Conservation (phyloP, 2,888 invertebrate genomes). For the Dynastes hyllus region DNA sequence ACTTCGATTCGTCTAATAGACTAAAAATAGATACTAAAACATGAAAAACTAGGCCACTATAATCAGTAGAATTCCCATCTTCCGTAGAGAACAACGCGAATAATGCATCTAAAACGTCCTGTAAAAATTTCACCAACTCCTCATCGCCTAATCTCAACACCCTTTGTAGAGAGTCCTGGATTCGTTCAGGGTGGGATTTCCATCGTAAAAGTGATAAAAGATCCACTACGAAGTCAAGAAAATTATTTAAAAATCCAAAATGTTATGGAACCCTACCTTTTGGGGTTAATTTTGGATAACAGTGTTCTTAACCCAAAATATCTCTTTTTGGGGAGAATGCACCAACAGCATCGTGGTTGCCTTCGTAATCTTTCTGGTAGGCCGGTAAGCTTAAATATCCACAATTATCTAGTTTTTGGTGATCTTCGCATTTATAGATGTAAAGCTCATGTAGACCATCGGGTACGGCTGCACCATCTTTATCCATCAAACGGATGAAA, state of each 20-base stretch:
- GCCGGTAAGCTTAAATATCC: conserved; percentile 80
- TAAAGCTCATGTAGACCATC: conserved; percentile 93
- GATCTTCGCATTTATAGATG: conserved; percentile 94
- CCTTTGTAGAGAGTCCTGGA: conserved; percentile 88
- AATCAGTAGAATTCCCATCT: conserved; percentile 90
- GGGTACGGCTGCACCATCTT: conserved; percentile 90
- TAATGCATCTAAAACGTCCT: conserved; percentile 94
- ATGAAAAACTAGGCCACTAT: conserved; percentile 93
- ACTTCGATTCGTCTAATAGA: conserved; percentile 90
- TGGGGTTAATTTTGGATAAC: conserved; percentile 93
- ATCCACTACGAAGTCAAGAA: conserved; percentile 76
- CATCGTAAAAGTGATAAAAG: conserved; percentile 91
- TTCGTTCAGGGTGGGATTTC: conserved; percentile 91
- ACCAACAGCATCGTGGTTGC: conserved; percentile 73
- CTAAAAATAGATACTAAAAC: conserved; percentile 95
- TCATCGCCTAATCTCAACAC: conserved; percentile 89
- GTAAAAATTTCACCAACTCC: conserved; percentile 94
- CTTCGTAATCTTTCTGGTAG: conserved; percentile 78
- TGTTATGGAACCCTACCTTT: conserved; percentile 76
- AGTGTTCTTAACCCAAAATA: conserved; percentile 88
- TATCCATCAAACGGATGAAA: conserved; percentile 92
- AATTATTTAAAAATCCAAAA: not conserved
- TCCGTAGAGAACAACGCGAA: conserved; percentile 96
- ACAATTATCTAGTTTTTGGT: conserved; percentile 78
- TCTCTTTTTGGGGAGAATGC: conserved; percentile 88